These are phyloP conservation scores for Carposina sasakii DNA, from an alignment of 1,140 invertebrate genomes.

Conservation along the genomic window DNA sequence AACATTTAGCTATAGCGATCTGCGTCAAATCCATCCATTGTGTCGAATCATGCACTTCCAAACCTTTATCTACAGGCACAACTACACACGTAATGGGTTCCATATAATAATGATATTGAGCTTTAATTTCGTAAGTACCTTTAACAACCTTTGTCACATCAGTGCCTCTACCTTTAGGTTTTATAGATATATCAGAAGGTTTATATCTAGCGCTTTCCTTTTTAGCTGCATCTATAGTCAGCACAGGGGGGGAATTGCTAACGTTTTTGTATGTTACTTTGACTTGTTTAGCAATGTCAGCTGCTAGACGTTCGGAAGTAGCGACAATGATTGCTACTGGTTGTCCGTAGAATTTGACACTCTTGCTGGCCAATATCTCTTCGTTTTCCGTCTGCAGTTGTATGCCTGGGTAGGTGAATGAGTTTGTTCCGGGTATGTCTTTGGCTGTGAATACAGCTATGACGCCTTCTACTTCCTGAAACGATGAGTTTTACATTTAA, in stretches of 20 bases:
- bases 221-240: conserved; percentile 53
- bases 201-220: conserved; percentile 41
- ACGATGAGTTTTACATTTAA: no score
- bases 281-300: conserved; percentile 77
- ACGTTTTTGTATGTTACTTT: conserved; percentile 77
- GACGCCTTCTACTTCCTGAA: conserved; percentile 77
- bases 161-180: conserved; percentile 56
- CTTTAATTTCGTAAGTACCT: conserved; percentile 48
- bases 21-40: conserved; percentile 83
- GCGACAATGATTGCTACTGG: conserved; percentile 84
- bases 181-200: conserved; percentile 30
- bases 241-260: conserved; percentile 35
- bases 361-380: conserved; percentile 69
- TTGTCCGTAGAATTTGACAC: conserved; percentile 80
- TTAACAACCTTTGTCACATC: conserved; percentile 47
- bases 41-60: conserved; percentile 75
- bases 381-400: conserved; percentile 58
- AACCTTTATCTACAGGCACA: conserved; percentile 75
- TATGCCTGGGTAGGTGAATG: conserved; percentile 47
- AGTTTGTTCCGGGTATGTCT: conserved; percentile 81
- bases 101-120: conserved; percentile 64
- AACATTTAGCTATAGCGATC: conserved; percentile 72
- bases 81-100: conserved; percentile 77
- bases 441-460: conserved; percentile 77
- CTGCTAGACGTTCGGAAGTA: conserved; percentile 74